Base-by-base conservation (phyloP, 2,113 vertebrate genomes). In the Edolisoma coerulescens region DNA sequence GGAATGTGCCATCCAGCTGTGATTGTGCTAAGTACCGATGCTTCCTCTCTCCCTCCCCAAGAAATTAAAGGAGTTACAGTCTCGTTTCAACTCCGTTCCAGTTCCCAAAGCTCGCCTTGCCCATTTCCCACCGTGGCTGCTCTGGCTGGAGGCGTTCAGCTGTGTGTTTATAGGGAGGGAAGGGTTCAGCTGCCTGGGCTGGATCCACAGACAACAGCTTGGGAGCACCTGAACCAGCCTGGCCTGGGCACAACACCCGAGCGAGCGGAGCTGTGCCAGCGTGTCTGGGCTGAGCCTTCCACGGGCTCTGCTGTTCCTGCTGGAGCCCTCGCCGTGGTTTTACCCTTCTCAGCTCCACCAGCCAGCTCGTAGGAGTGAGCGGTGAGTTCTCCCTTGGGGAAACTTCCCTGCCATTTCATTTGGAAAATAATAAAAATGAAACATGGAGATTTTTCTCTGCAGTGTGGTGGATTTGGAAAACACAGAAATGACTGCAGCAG, bases 361-460 rank as follows among this genome's bases (percentile, higher is more conserved):
- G 79, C 9, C 82, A 76, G 82, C 84, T 67, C 17, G 10, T 11
- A 23, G 57, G 37, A 61, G 39, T 4, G 21, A 91, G 87, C 0
- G 0, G 14, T 11, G 47, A 53, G 54, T 21, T 65, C 22, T 80
- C 75, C 87, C 75, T 0, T 17, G 50, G 59, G 95, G 39, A 85
- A 54, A 63, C 39, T 37, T 81, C 64, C 67, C 42, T 15, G 71
- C 7, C 45, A 4, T 64, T 94, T 77, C 63, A 8, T 64, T 45
- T 67, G 68, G 88, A 79, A 88, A 83, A 80, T 9, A 78, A 85
- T 84, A 65, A 85, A 88, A 93, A 54, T 9, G 77, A 63, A 91
- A 79, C 45, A 15, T 3, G 6, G 67, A 90, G 85, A 39, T 73
- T 77, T 77, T 86, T 76, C 82, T 80, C 39, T 30, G 59, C 61